Base-by-base conservation (phyloP, 2,797 vertebrate species). In the Lagodon rhomboides region DNA sequence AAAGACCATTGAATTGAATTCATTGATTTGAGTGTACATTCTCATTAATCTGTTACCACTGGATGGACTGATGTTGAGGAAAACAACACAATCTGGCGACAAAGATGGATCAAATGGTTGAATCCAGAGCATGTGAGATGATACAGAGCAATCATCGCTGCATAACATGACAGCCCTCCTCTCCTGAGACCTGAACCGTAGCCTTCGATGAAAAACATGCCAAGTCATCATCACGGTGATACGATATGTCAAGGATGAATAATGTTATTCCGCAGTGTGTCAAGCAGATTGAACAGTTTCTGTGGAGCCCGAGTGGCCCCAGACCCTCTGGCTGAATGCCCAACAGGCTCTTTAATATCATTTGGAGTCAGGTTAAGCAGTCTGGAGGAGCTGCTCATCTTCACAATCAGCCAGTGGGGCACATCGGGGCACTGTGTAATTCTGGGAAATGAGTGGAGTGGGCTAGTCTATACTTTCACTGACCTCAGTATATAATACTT, bases 301-400 rank as follows among this genome's bases (percentile, higher is more conserved):
- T 75, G 41, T 77, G 73, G 67, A 61, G 77, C 68, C 59, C 78
- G 51, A 86, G 78, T 82, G 79, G 75, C 68, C 77, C 61, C 1
- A 34, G 79, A 30, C 68, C 71, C 64, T 70, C 83, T 91, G 87
- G 87, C 88, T 77, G 58, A 50, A 65, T 1, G 85, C 91, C 89
- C 62, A 1, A 68, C 30, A 2, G 13, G 68, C 75, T 85, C 82
- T 90, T 89, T 90, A 87, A 91, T 91, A 88, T 68, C 80, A 82
- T 90, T 91, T 88, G 73, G 75, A 91, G 83, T 86, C 50, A 51
- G 79, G 84, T 87, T 88, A 90, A 91, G 83, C 61, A 73, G 84
- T 86, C 85, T 84, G 84, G 82, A 82, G 75, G 80, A 90, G 80
- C 81, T 69, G 85, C 76, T 84, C 83, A 59, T 90, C 85, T 79